phyloP scores from a whole-genome alignment of 2,888 invertebrate species.

The Hypselothyrea guttata region DNA sequence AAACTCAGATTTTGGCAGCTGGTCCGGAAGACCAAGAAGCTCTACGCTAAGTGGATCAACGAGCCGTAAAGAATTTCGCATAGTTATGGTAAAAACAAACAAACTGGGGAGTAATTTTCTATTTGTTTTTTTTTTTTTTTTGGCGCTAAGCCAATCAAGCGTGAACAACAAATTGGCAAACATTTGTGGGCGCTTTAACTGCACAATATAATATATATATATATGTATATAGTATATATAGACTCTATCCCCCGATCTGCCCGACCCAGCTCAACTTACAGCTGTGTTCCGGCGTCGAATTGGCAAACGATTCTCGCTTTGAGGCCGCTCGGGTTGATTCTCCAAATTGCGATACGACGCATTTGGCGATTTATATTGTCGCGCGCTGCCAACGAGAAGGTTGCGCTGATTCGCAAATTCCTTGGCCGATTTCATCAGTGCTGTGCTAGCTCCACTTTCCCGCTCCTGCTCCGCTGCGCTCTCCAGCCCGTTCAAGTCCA shows the following conservation, averaged over 20 bases:
- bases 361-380: slow-evolving; percentile 69
- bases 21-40: slow-evolving; percentile 8
- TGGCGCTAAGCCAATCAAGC: slow-evolving; percentile 58
- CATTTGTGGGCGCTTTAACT: slow-evolving; percentile 25
- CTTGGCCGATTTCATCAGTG: slow-evolving; percentile 61
- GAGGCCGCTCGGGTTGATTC: slow-evolving; percentile 56
- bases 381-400: slow-evolving; percentile 60
- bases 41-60: slow-evolving; percentile 40
- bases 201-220: no score
- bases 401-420: slow-evolving; percentile 74
- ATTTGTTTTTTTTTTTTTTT: no score
- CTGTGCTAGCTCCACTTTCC: slow-evolving; percentile 7
- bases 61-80: slow-evolving; percentile 60
- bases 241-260: slow-evolving; percentile 3
- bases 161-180: slow-evolving; percentile 45
- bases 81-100: slow-evolving; percentile 51
- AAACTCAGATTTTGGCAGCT: slow-evolving; percentile 32
- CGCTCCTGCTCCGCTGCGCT: background rate
- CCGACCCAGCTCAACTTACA: slow-evolving; percentile 49
- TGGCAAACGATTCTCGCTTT: slow-evolving; percentile 72
- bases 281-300: slow-evolving; percentile 35
- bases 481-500: slow-evolving; percentile 6
- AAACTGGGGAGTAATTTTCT: slow-evolving; percentile 19
- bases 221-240: no score
- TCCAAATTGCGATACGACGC: slow-evolving; percentile 54